Conservation (phyloP, 2,888 invertebrate species). For the Sesia apiformis region DNA sequence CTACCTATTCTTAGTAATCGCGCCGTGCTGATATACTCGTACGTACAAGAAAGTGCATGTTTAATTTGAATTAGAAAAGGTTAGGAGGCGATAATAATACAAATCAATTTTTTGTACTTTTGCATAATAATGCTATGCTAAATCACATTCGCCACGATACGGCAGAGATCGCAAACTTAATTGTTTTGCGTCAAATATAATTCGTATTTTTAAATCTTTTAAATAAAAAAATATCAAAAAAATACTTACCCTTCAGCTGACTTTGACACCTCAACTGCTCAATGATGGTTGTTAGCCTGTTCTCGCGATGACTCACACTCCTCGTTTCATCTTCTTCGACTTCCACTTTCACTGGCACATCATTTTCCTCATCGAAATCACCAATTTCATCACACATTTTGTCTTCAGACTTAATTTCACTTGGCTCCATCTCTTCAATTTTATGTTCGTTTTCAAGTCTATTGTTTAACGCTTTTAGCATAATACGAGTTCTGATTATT, state of each 20-base stretch:
- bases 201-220: not conserved
- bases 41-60: too few relatives aligned
- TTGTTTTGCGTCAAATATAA: too few relatives aligned
- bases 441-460: not conserved
- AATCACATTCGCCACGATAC: too few relatives aligned
- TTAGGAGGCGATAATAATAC: too few relatives aligned
- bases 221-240: not conserved
- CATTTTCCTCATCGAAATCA: slow-evolving; percentile 14
- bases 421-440: not conserved
- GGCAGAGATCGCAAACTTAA: too few relatives aligned
- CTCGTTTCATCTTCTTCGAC: slow-evolving; percentile 30
- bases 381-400: slow-evolving; percentile 8
- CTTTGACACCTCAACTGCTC: slow-evolving; percentile 63
- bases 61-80: too few relatives aligned
- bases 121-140: too few relatives aligned
- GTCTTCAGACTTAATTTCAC: not conserved
- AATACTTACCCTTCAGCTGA: slow-evolving; percentile 50
- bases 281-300: slow-evolving; percentile 60
- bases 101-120: too few relatives aligned
- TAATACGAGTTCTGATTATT: not conserved
- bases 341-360: slow-evolving; percentile 29
- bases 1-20: too few relatives aligned
- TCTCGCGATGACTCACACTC: slow-evolving; percentile 44
- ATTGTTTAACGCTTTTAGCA: not conserved
- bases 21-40: too few relatives aligned